Base-by-base conservation (phyloP, 2,113 vertebrate species). In the Sturnus vulgaris region DNA sequence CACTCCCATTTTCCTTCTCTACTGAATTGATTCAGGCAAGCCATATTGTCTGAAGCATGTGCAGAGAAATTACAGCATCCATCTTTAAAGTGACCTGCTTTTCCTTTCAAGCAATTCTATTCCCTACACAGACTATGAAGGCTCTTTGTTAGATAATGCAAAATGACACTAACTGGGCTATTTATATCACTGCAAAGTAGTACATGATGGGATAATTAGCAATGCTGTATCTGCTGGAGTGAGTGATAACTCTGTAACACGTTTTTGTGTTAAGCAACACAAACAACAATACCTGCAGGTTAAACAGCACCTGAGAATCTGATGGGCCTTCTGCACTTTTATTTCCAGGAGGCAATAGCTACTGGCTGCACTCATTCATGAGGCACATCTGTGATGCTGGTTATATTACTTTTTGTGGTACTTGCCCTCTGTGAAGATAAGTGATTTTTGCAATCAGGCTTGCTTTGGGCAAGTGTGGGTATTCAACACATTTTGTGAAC, bases 181-280 rank as follows among this genome's bases (percentile, higher is more conserved):
- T 94, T 95, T 96, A 86, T 96, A 88, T 89, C 72, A 21, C 75
- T 88, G 68, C 64, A 66, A 81, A 92, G 56, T 75, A 92, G 82
- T 86, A 88, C 83, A 86, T 65, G 86, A 88, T 79, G 86, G 88
- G 72, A 86, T 96, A 97, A 97, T 96, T 96, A 96, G 76, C 52
- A 88, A 40, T 46, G 61, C 37, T 78, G 0, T 84, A 76, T 86
- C 82, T 90, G 88, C 68, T 86, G 76, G 69, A 92, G 79, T 56
- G 79, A 95, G 57, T 0, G 3, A 82, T 88, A 95, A 60, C 72
- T 30, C 31, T 17, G 31, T 27, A 78, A 75, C 44, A 19, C 5
- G 7, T 61, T 93, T 94, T 93, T 94, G 60, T 86, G 61, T 92
- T 84, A 75, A 94, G 69, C 61, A 88, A 56, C 25, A 64, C 52